These are phyloP conservation scores for Apistogramma diplotaenia DNA, from an alignment of 2,113 vertebrate species.

Conservation along the genomic window DNA sequence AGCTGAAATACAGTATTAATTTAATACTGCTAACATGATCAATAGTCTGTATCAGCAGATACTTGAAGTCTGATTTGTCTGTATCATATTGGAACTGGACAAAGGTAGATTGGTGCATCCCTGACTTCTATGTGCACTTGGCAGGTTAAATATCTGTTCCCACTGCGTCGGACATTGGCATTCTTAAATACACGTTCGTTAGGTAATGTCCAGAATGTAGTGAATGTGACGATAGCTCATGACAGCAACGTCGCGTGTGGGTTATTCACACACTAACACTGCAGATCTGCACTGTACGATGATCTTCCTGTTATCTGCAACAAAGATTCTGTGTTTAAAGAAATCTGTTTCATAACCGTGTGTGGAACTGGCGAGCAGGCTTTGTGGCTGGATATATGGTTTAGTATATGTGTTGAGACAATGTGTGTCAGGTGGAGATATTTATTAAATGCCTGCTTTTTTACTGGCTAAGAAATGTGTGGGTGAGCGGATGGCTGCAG, in stretches of 20 bases:
- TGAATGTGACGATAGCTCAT: background rate
- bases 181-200: background rate
- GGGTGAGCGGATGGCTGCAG: conserved; percentile 49
- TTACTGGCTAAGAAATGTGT: conserved; percentile 47
- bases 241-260: background rate
- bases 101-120: background rate
- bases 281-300: background rate
- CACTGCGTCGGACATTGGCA: background rate
- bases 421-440: conserved; percentile 48
- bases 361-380: background rate
- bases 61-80: background rate
- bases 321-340: background rate
- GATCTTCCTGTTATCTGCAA: background rate
- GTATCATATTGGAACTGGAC: no score
- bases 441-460: conserved; percentile 58
- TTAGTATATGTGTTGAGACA: conserved; percentile 8
- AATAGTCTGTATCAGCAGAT: background rate
- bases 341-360: background rate
- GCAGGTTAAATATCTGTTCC: background rate
- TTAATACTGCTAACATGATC: background rate
- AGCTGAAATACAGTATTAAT: background rate
- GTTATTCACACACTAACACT: background rate
- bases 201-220: background rate
- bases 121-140: background rate
- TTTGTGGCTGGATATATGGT: background rate